phyloP scores from a whole-genome alignment of 2,113 vertebrate species.

The Motacilla tschutschensis region DNA sequence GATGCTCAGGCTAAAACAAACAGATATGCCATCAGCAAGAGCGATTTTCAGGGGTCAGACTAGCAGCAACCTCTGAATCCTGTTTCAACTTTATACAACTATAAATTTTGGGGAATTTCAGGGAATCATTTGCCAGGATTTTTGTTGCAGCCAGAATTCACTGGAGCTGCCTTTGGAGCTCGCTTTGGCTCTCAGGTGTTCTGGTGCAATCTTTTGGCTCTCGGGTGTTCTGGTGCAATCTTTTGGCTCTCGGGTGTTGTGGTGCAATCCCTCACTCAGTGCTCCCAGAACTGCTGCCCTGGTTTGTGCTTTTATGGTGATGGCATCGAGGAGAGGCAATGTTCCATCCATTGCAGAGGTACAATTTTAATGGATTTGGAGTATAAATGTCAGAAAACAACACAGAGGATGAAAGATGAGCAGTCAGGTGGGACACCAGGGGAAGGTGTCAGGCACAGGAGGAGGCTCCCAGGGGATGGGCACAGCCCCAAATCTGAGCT shows the following conservation, averaged over 20 bases:
- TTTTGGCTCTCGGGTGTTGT: background rate
- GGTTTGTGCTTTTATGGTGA: background rate
- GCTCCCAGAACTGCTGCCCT: background rate
- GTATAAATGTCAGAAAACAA: background rate
- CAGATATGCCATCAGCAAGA: background rate
- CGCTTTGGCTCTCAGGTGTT: background rate
- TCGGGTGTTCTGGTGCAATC: background rate
- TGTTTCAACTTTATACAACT: background rate
- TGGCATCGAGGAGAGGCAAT: background rate
- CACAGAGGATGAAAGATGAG: background rate
- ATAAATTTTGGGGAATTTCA: background rate
- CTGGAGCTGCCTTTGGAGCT: background rate
- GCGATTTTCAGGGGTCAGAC: background rate
- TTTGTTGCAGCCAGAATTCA: background rate
- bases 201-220: background rate
- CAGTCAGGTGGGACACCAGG: background rate
- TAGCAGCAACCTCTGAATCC: background rate
- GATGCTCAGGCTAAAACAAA: background rate
- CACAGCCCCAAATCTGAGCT: background rate
- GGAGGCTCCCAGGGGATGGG: background rate
- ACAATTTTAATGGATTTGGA: background rate
- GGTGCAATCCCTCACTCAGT: background rate
- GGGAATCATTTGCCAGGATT: background rate
- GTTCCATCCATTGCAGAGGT: accelerated
- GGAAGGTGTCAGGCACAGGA: background rate